A percentile compares a stretch with the other conserved stretches of the same genome.
These are phyloP conservation scores for Podargus strigoides DNA, from an alignment of 2,797 vertebrate species.

Conservation along the genomic window DNA sequence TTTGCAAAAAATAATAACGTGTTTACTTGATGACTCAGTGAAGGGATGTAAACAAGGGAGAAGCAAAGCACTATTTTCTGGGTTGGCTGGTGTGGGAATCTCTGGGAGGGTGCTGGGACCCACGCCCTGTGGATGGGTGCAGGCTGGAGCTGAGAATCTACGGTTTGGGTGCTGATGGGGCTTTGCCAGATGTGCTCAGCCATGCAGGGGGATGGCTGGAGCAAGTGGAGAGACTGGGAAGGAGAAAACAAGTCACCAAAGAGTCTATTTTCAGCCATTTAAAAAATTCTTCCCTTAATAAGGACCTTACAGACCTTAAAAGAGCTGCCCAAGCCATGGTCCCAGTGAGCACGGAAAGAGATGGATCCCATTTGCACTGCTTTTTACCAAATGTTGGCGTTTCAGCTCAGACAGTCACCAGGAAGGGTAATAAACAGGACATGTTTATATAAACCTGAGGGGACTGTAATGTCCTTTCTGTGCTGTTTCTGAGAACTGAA, in stretches of 20 bases:
- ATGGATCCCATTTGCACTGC: background rate
- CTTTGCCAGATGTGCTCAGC: background rate
- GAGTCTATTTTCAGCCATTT: background rate
- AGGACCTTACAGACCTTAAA: background rate
- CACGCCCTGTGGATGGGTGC: background rate
- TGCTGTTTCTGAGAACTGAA: slow-evolving; percentile 33
- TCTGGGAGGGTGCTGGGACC: background rate
- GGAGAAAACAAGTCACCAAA: background rate
- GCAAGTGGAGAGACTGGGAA: background rate
- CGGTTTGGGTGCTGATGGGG: background rate
- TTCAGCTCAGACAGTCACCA: background rate
- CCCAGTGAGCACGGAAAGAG: fast-evolving
- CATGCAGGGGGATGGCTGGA: background rate
- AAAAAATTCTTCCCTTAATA: background rate
- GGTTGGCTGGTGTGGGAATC: background rate
- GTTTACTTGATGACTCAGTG: background rate
- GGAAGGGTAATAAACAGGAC: background rate
- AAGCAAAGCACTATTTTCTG: background rate
- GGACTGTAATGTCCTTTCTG: background rate
- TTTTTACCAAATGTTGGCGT: background rate
- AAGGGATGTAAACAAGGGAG: background rate
- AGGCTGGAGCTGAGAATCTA: background rate
- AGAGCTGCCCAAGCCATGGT: background rate
- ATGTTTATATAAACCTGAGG: background rate
- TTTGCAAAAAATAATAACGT: background rate